Evolutionary conservation across 1,140 invertebrate genomes (phyloP), one percentile per base, ranked within the genome.

Genomic region (Hycleus phaleratus): DNA sequence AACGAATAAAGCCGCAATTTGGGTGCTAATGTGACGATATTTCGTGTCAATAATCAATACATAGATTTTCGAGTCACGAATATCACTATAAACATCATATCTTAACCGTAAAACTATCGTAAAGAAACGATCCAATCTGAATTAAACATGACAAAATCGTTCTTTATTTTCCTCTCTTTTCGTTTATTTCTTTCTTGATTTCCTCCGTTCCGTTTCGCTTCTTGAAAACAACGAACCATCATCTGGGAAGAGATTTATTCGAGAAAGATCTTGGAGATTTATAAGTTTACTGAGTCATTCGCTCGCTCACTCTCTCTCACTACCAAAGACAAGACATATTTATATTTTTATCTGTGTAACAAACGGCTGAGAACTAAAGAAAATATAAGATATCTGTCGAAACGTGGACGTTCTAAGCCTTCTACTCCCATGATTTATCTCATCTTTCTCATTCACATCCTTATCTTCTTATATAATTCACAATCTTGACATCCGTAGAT

Each of bases 121-220:
- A 32, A 67, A 62, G 65, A 64, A 64, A 62, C 60, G 60, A 64
- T 67, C 58, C 60, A 51, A 60, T 64, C 58, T 67, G 65, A 67
- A 67, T 67, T 67, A 67, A 67, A 67, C 65, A 67, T 67, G 60
- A 67, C 60, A 18, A 32, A 58, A 45, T 40, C 55, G 47, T 32
- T 4, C 32, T 32, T 32, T 18, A 18, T 18, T 18, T 18, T 18
- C 18, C 18, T 18, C 18, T 18, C 18, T 18, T 18, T 18, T 18
- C 18, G 18, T 18, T 18, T 18, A 18, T 18, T 18, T 18, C 18
- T 18, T 18, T 18, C 18, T 18, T 18, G 18, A 18, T 18, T 18
- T 18, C 18, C 18, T 12, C 18, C 18, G 18, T 18, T 18, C 18
- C 18, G 18, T 18, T 18, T 18, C 32, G 32, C 7, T 7, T 61